Evolutionary conservation across 1,140 invertebrate genomes (phyloP), one percentile per base, ranked within the genome.

Genomic region (Grapholita molesta): DNA sequence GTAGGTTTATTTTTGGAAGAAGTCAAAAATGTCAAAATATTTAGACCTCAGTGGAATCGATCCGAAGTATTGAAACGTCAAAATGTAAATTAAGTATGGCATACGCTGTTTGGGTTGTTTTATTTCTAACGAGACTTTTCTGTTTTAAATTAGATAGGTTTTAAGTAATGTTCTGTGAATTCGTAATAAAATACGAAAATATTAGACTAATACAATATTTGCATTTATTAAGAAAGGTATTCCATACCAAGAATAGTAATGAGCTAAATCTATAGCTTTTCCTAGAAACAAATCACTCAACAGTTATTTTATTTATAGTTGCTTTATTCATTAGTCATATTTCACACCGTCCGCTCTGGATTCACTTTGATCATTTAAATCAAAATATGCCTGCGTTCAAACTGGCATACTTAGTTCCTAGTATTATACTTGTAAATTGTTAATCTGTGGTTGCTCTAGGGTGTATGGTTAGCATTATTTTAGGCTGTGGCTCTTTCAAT

Each of bases 241-340:
- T 61, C 25, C 25, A 61, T 30, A 15, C 55, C 24, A n/a, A 15
- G 25, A 12, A 25, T 61, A 25, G 25, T 61, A 61, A 61, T 61
- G 30, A 25, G 55, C 55, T 61, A 28, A 61, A 61, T 61, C 55
- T 61, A 61, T 61, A 30, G 55, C 55, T 61, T 15, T 61, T 61
- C 55, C 12, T 61, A 61, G 55, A 61, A 61, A 57, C 53, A 57
- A 57, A 61, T 61, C 55, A 61, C 25, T 11, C 55, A 61, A 28
- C 55, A 61, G 55, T 25, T 28, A 30, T n/a, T 61, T 61, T 61
- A 61, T 61, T 61, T 61, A 61, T 61, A 61, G 66, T 75, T 66
- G 65, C 33, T 70, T 70, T 66, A 70, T 67, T 67, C 65, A 67
- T 67, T 65, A 66, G 69, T 53, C 33, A 67, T 70, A 67, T 67